Conservation (phyloP, 2,113 vertebrate species). For the Sander lucioperca region DNA sequence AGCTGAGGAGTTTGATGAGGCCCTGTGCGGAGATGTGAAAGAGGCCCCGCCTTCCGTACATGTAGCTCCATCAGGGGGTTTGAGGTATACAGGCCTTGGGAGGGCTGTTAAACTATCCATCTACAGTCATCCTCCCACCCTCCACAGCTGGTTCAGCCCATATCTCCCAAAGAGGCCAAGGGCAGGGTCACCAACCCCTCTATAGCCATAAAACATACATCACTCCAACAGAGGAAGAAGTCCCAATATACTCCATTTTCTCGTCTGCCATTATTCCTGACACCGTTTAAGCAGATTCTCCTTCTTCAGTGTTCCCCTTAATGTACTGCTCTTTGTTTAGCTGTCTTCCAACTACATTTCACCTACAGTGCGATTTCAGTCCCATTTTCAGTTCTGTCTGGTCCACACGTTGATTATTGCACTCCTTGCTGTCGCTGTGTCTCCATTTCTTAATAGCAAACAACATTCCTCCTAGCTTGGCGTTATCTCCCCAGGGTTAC, state of each 20-base stretch:
- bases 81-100: slow-evolving; percentile 84
- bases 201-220: slow-evolving; percentile 66
- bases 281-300: slow-evolving; percentile 28
- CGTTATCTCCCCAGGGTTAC: slow-evolving; percentile 69
- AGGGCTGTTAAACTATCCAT: slow-evolving; percentile 85
- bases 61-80: slow-evolving; percentile 46
- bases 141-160: slow-evolving; percentile 70
- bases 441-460: slow-evolving; percentile 44
- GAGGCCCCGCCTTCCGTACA: slow-evolving; percentile 33
- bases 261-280: slow-evolving; percentile 30
- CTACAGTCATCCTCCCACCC: slow-evolving; percentile 46
- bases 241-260: slow-evolving; percentile 23
- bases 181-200: slow-evolving; percentile 50
- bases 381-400: slow-evolving; percentile 33
- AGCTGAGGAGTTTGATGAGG: slow-evolving; percentile 84
- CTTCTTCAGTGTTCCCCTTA: not conserved
- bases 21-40: slow-evolving; percentile 41
- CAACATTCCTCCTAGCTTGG: slow-evolving; percentile 42
- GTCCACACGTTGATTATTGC: slow-evolving; percentile 51
- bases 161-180: slow-evolving; percentile 58
- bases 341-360: slow-evolving; percentile 21
- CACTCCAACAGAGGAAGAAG: slow-evolving; percentile 46
- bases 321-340: slow-evolving; percentile 23
- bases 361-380: slow-evolving; percentile 32
- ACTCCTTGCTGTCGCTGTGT: slow-evolving; percentile 28